Evolutionary conservation across 2,888 invertebrate species (phyloP), one percentile per base, ranked within the genome.

Genomic region (Artemia sp.): DNA sequence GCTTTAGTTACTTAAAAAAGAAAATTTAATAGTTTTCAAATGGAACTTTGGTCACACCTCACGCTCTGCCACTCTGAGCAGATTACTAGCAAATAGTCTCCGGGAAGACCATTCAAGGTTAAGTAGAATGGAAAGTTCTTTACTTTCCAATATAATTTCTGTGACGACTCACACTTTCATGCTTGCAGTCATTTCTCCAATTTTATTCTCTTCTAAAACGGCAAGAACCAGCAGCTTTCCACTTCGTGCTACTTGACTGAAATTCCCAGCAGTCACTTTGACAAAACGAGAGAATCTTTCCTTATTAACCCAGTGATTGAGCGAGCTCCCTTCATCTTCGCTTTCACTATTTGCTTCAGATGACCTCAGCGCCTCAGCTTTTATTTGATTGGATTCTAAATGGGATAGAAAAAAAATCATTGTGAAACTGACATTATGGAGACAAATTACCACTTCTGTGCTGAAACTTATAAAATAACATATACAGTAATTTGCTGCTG

Each of bases 261-360:
- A 77, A 75, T 90, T 92, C 70, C 89, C 87, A 70, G 86, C 81
- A 1, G 93, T 89, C 50, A 92, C 85, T 81, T 90, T 91, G 9
- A 91, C 90, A 76, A 93, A 94, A 68, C 88, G 86, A 66, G 87
- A 84, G 80, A 93, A 95, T 72, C 93, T 83, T 78, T 95, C 94
- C 14, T 87, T 84, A 76, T 91, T 90, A 50, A 95, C 85, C 92
- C 93, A 95, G 73, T 86, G 85, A 74, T 58, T 58, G 14, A 58
- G 10, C 14, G 64, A 58, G 14, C 9, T n/a, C 0, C 14, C 14
- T n/a, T 19, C 64, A 58, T 58, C 64, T n/a, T 8, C 14, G n/a
- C 14, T n/a, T 58, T 58, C 64, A 24, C 24, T 58, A 19, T n/a
- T n/a, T 19, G 12, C 24, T n/a, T 19, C 64, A 19, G n/a, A 24